These are phyloP conservation scores for Hydrochoerus hydrochaeris DNA, from an alignment of 2,113 vertebrate genomes.

Conservation along the genomic window DNA sequence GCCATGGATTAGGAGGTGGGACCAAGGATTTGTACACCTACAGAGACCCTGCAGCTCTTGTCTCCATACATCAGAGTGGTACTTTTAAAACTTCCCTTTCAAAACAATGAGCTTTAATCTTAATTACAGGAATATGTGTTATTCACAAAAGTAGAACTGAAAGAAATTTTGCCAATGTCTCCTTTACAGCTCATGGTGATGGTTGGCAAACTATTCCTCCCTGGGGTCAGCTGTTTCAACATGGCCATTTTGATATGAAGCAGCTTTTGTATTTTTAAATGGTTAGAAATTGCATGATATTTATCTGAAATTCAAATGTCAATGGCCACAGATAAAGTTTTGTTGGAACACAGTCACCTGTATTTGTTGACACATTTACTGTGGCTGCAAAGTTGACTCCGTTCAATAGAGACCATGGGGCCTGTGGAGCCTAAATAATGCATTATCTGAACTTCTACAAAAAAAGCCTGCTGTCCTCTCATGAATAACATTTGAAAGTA, in stretches of 20 bases:
- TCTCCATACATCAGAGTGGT: not conserved
- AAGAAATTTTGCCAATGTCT: not conserved
- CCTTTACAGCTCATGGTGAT: not conserved
- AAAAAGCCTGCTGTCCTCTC: not conserved
- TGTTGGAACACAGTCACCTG: not conserved
- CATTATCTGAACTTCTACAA: not conserved
- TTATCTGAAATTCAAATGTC: not conserved
- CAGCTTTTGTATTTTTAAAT: not conserved
- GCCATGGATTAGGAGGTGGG: not conserved
- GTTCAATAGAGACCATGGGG: not conserved
- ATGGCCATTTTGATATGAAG: not conserved
- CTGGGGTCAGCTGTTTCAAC: not conserved
- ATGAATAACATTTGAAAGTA: not conserved
- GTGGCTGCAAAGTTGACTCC: not conserved
- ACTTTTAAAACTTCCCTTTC: not conserved
- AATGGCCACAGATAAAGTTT: not conserved
- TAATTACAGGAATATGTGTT: not conserved
- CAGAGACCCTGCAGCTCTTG: not conserved
- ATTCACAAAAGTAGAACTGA: not conserved
- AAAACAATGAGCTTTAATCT: not conserved
- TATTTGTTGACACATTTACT: accelerated
- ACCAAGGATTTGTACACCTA: not conserved
- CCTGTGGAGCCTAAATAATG: not conserved
- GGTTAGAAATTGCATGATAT: not conserved
- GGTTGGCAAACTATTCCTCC: not conserved